Evolutionary conservation across 2,113 vertebrate species (phyloP).

Genomic region (Scatophagus argus): DNA sequence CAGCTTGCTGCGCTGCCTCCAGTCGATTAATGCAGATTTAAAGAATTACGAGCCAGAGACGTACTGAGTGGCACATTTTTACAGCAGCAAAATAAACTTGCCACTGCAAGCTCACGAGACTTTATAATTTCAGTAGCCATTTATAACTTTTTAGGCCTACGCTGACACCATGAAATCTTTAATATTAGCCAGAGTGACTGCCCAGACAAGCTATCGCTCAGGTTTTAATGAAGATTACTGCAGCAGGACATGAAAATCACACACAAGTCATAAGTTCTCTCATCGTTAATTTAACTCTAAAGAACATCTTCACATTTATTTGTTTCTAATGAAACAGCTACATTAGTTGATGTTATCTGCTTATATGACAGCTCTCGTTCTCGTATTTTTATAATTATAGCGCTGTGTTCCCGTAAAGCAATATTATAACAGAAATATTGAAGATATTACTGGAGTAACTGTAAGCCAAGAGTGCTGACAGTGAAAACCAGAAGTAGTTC

Average conservation of each 20-base stretch:
- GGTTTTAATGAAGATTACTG: not conserved
- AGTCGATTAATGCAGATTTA: slow-evolving; percentile 6
- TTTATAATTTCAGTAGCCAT: not conserved
- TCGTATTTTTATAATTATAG: not conserved
- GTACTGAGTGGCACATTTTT: not conserved
- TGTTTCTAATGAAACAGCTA: not conserved
- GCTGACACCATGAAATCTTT: not conserved
- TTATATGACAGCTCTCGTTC: not conserved
- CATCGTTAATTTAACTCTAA: no score
- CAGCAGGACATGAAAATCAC: not conserved
- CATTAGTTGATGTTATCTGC: slow-evolving; percentile 3
- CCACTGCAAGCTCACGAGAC: not conserved
- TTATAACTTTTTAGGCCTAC: not conserved
- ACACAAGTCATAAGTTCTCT: not conserved
- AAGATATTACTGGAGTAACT: not conserved
- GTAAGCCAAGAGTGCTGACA: not conserved
- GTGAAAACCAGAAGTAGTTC: not conserved
- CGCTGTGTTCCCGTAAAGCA: not conserved
- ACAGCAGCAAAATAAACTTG: not conserved
- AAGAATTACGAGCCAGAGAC: not conserved
- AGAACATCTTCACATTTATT: not conserved
- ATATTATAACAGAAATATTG: not conserved
- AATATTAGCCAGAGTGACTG: not conserved
- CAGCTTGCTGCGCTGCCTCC: not conserved
- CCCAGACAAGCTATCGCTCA: not conserved